phyloP scores from a whole-genome alignment of 2,113 vertebrate genomes.

The Lagopus muta region DNA sequence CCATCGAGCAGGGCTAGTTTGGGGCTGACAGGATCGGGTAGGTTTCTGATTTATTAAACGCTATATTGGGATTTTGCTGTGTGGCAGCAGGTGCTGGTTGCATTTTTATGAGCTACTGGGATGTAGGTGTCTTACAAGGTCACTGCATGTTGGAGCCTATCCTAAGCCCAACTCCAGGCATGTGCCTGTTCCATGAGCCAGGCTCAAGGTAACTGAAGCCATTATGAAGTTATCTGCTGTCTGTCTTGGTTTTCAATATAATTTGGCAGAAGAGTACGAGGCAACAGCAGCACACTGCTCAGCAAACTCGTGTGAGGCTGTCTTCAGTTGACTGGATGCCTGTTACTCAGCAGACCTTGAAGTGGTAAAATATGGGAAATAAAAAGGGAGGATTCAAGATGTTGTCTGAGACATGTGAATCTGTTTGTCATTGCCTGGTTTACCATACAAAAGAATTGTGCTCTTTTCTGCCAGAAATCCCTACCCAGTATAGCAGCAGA shows the following conservation, averaged over 20 bases:
- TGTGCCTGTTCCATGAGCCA: neutral
- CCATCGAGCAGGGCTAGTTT: neutral
- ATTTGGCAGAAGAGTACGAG: neutral
- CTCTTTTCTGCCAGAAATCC: neutral
- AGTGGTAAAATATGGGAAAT: neutral
- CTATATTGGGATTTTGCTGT: neutral
- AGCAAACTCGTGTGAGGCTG: neutral
- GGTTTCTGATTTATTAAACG: neutral
- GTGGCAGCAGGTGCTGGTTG: neutral
- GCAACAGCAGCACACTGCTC: neutral
- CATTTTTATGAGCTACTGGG: neutral
- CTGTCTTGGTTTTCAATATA: neutral
- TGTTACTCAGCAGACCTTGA: fast-evolving
- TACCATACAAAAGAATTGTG: neutral
- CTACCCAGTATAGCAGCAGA: neutral
- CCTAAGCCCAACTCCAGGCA: neutral
- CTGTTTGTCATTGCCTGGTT: neutral
- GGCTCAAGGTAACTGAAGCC: neutral
- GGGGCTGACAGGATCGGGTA: neutral
- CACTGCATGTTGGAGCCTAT: neutral
- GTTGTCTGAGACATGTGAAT: fast-evolving
- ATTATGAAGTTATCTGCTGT: fast-evolving
- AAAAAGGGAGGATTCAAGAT: neutral
- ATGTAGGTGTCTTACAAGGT: neutral
- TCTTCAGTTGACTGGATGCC: neutral